Evolutionary conservation across 2,888 invertebrate genomes (phyloP).

Genomic region (Dasypogon diadema): DNA sequence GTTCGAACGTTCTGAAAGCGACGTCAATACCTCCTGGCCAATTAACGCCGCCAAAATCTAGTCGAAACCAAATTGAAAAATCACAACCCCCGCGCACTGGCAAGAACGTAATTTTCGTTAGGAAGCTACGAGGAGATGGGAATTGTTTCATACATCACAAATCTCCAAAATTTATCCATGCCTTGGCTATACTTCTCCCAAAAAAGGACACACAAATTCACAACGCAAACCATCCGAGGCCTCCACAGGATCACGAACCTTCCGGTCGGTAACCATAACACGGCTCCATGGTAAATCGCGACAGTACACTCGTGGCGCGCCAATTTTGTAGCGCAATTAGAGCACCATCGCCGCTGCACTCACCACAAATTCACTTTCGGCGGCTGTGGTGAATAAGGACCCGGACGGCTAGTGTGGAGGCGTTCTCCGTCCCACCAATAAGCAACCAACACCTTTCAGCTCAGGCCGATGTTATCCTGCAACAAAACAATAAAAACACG

Average conservation of each 20-base stretch:
- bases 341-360: neutral
- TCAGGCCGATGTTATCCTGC: slow-evolving; percentile 11
- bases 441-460: too few species aligned
- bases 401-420: neutral
- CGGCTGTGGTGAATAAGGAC: slow-evolving; percentile 4
- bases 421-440: neutral
- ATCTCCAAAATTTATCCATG: neutral
- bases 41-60: neutral
- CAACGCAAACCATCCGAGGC: slow-evolving; percentile 58
- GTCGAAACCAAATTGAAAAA: neutral
- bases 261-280: slow-evolving; percentile 34
- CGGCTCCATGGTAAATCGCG: slow-evolving; percentile 1
- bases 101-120: too few species aligned
- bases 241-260: slow-evolving; percentile 58
- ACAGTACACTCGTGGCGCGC: neutral
- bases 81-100: too few species aligned
- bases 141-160: neutral
- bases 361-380: slow-evolving; percentile 25
- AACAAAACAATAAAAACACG: slow-evolving; percentile 18
- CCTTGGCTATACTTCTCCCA: too few species aligned
- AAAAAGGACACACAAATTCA: too few species aligned
- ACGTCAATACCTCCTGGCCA: too few species aligned
- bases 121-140: neutral
- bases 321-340: slow-evolving; percentile 14
- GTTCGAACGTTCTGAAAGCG: too few species aligned